These are phyloP conservation scores for Microctenopoma stevenorrisi DNA, from an alignment of 2,797 vertebrate genomes.

Conservation along the genomic window DNA sequence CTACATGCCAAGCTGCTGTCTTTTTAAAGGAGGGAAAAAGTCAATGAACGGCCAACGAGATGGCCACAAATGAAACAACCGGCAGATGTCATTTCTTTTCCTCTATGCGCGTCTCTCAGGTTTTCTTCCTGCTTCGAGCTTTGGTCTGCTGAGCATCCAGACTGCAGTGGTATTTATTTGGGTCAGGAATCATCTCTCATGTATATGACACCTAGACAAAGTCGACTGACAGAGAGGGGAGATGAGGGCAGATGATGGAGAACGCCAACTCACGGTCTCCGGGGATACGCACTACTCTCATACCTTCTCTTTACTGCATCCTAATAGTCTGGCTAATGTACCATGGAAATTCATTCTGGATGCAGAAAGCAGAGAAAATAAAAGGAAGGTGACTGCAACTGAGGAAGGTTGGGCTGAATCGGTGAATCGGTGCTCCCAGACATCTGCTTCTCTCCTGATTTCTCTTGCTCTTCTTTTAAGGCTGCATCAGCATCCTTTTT, in stretches of 20 bases:
- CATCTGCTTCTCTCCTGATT: slow-evolving; percentile 66
- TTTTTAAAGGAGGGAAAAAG: slow-evolving; percentile 43
- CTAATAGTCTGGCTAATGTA: slow-evolving; percentile 99
- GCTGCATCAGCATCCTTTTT: slow-evolving; percentile 51
- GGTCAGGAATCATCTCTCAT: slow-evolving; percentile 98
- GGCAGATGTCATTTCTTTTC: slow-evolving; percentile 88
- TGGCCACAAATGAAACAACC: slow-evolving; percentile 89
- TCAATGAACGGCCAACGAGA: slow-evolving; percentile 83
- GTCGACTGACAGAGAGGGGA: slow-evolving; percentile 90
- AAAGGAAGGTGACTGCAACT: slow-evolving; percentile 51
- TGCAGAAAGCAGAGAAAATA: slow-evolving; percentile 78
- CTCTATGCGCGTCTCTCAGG: slow-evolving; percentile 5
- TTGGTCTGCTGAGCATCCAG: slow-evolving; percentile 62
- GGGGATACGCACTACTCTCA: slow-evolving; percentile 86
- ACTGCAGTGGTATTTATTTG: slow-evolving; percentile 94
- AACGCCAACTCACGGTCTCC: slow-evolving; percentile 89
- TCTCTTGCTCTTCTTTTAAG: slow-evolving; percentile 71
- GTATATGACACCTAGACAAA: slow-evolving; percentile 95
- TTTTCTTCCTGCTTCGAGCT: slow-evolving; percentile 62
- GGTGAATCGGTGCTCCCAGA: not conserved
- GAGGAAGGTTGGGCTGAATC: slow-evolving; percentile 20
- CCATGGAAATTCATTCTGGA: slow-evolving; percentile 96
- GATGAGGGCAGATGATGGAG: slow-evolving; percentile 97
- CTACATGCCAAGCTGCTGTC: slow-evolving; percentile 81
- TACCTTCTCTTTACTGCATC: slow-evolving; percentile 94